Evolutionary conservation across 2,888 invertebrate species (phyloP).

Genomic region (Tubiluchus corallicola): DNA sequence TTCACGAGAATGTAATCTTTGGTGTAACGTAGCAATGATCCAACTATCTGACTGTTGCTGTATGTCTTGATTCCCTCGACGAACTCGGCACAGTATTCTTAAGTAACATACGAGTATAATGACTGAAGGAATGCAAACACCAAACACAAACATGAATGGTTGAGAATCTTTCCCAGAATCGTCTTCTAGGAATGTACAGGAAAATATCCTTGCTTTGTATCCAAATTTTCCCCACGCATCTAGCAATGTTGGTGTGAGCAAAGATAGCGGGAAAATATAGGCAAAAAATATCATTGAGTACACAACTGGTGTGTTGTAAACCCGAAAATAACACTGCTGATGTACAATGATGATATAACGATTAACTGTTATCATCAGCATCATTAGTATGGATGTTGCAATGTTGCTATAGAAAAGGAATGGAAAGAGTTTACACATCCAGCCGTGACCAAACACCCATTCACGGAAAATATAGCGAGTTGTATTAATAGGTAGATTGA

Average conservation of each 20-base stretch:
- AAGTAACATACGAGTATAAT: background rate
- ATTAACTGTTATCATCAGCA: background rate
- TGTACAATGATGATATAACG: background rate
- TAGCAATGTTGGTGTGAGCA: background rate
- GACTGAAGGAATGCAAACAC: background rate
- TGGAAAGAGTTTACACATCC: background rate
- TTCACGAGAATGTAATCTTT: background rate
- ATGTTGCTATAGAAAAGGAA: conserved; percentile 1
- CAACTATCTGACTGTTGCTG: background rate
- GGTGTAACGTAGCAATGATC: background rate
- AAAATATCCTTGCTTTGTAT: background rate
- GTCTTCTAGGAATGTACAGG: background rate
- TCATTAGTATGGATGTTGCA: background rate
- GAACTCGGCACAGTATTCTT: background rate
- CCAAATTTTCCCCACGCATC: background rate
- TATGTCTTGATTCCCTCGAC: background rate
- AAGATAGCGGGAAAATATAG: conserved; percentile 1
- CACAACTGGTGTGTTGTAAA: background rate
- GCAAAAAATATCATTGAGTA: background rate
- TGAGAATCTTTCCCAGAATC: background rate
- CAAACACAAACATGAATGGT: background rate
- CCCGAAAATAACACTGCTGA: background rate
- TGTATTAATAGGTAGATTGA: conserved; percentile 1
- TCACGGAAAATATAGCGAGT: background rate
- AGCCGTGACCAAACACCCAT: background rate